Conservation (phyloP, 2,113 vertebrate genomes). For the Pseudopipra pipra region DNA sequence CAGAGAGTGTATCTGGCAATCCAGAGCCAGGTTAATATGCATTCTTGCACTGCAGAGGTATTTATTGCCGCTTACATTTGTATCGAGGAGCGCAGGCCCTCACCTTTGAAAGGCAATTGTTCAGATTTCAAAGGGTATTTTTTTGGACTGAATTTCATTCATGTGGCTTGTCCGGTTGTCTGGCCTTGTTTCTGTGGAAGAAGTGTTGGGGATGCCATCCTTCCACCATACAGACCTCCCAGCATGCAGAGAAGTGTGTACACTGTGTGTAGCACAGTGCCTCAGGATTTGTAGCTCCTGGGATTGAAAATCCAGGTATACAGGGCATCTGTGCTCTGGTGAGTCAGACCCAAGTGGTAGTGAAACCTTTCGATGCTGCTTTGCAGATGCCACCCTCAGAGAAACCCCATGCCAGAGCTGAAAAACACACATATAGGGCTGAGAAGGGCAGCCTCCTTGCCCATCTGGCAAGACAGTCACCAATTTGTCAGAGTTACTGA, state of each 20-base stretch:
- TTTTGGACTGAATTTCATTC: background rate
- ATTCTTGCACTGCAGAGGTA: background rate
- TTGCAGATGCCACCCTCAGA: background rate
- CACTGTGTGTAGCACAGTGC: background rate
- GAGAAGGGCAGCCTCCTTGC: background rate
- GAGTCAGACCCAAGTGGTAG: background rate
- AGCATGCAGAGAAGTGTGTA: background rate
- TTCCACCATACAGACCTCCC: background rate
- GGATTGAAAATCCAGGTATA: background rate
- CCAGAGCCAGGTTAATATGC: background rate
- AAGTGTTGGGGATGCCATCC: background rate
- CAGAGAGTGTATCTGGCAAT: background rate
- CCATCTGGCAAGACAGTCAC: background rate
- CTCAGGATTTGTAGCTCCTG: background rate
- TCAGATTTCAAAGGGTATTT: background rate
- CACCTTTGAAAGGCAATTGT: background rate
- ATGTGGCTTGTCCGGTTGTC: background rate
- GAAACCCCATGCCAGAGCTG: background rate
- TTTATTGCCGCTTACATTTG: background rate
- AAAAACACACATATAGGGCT: background rate
- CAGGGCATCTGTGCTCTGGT: background rate
- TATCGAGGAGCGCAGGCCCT: background rate
- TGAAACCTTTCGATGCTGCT: background rate
- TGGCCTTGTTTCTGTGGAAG: background rate
- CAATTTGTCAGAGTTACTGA: background rate